Evolutionary conservation across 2,113 vertebrate genomes (phyloP), one percentile per base, ranked within the genome.

Genomic region (Eupsittula cactorum): DNA sequence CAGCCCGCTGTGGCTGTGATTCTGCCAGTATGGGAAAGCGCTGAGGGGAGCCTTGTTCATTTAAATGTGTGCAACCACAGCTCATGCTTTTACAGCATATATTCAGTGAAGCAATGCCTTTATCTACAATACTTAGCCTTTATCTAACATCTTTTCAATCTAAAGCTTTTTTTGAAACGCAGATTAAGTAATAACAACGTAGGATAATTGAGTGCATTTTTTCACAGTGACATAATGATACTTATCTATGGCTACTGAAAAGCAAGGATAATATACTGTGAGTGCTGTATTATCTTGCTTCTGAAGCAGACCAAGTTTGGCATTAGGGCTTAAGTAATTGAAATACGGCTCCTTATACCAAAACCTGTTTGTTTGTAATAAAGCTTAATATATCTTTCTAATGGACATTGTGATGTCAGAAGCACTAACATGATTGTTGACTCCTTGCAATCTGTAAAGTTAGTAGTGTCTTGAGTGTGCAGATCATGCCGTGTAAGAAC

Each of bases 141-240:
- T 96, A 95, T 97, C 96, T 97, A 93, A 82, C 93, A 96, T 96
- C 95, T 97, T 95, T 83, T 95, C 94, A 94, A 81, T 94, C 93
- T 94, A 74, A 95, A 94, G 94, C 95, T 95, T 90, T 95, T 91
- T 88, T 87, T 93, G 91, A 97, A 98, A 97, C 94, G 81, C 96
- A 97, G 97, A 97, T 97, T 97, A 98, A 97, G 97, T 96, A 97
- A 97, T 97, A 96, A 96, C 92, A 95, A 88, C 67, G 75, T 65
- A 86, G 89, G 93, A 97, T 97, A 98, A 97, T 96, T 88, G 80
- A 91, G 95, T 60, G 64, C 97, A 97, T 97, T 98, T 98, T 98
- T 98, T 91, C 94, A 92, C 80, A 19, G 95, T 97, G 97, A 97
- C 96, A 97, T 95, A 97, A 90, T 76, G 96, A 97, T 97, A 68